These are phyloP conservation scores for Toxotes lorentzi DNA, from an alignment of 2,797 vertebrate genomes.

Conservation along the genomic window DNA sequence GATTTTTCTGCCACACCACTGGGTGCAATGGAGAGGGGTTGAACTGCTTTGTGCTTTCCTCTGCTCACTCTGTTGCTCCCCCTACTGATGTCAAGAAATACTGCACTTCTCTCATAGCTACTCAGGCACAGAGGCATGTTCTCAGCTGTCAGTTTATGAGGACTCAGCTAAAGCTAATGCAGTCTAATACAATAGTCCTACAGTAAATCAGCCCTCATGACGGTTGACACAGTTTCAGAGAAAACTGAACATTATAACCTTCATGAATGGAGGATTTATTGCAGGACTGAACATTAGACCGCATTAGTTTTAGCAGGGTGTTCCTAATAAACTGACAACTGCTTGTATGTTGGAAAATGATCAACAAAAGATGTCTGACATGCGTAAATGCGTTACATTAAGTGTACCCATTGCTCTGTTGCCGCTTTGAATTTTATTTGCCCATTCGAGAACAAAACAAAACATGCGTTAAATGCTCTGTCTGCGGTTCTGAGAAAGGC, in stretches of 20 bases:
- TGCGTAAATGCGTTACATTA: neutral
- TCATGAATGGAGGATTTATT: too few relatives aligned
- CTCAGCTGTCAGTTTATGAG: too few relatives aligned
- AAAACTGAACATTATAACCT: too few relatives aligned
- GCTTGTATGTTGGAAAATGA: neutral
- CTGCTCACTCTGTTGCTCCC: conserved; percentile 47
- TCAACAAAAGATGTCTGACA: neutral
- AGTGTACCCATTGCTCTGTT: neutral
- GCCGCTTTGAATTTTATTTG: neutral
- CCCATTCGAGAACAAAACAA: neutral
- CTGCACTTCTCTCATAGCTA: neutral
- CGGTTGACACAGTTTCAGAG: too few relatives aligned
- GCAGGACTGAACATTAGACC: too few relatives aligned
- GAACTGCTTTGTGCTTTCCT: neutral
- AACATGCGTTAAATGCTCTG: neutral
- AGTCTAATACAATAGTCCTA: too few relatives aligned
- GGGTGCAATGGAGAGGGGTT: too few relatives aligned
- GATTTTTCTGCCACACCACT: neutral
- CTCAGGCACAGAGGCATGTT: neutral
- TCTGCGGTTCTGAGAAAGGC: conserved; percentile 41
- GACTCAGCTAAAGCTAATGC: too few relatives aligned
- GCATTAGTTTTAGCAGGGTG: too few relatives aligned
- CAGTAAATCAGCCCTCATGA: too few relatives aligned
- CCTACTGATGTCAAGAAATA: conserved; percentile 35
- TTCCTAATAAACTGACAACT: too few relatives aligned